phyloP scores from a whole-genome alignment of 2,113 vertebrate genomes.

The Gymnorhina tibicen region DNA sequence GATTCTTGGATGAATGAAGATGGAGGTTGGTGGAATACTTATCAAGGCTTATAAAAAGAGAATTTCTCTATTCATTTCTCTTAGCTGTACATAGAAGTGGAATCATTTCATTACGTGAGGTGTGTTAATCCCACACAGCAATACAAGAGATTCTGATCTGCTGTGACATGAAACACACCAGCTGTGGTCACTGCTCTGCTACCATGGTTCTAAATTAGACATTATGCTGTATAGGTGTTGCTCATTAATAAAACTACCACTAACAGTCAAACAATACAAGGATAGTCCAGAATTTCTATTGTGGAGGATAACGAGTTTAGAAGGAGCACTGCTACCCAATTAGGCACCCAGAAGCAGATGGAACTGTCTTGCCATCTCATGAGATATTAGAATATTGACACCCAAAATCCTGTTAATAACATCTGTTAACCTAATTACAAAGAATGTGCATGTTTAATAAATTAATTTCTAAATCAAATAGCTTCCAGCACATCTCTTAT shows the following conservation, averaged over 20 bases:
- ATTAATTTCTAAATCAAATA: conserved; percentile 20
- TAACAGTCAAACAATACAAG: not conserved
- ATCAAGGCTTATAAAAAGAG: not conserved
- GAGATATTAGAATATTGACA: not conserved
- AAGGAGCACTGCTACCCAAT: not conserved
- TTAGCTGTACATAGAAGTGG: not conserved
- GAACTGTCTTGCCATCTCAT: not conserved
- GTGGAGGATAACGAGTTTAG: not conserved
- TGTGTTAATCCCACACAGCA: not conserved
- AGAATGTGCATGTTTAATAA: conserved; percentile 5
- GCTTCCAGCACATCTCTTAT: not conserved
- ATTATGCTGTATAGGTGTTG: not conserved
- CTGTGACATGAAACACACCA: not conserved
- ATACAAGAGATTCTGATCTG: not conserved
- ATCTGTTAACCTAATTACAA: conserved; percentile 27
- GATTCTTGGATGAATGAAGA: not conserved
- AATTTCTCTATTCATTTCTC: not conserved
- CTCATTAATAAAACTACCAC: not conserved
- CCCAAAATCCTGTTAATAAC: conserved; percentile 13
- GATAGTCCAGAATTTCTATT: not conserved
- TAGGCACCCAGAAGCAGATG: not conserved
- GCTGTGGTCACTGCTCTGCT: not conserved
- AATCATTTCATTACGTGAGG: not conserved
- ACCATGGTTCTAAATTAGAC: not conserved
- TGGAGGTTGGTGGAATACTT: not conserved